Evolutionary conservation across 2,113 vertebrate species (phyloP).

Genomic region (Cebidichthys violaceus): DNA sequence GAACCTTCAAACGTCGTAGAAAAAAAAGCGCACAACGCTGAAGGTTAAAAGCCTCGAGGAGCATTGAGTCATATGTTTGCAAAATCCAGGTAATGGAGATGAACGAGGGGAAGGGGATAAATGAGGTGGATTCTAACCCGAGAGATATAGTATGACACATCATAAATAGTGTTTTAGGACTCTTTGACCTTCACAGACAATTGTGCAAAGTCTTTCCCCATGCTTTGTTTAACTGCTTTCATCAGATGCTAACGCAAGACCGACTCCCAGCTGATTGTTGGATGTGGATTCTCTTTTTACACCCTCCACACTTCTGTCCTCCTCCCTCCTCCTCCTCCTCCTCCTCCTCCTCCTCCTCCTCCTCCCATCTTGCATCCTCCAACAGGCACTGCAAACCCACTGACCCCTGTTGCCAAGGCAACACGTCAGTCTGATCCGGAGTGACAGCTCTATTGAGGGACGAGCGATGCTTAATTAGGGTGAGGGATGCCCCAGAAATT

Average conservation of each 20-base stretch:
- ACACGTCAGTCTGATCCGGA: slow-evolving; percentile 72
- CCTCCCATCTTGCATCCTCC: slow-evolving; percentile 46
- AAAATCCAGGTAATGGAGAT: slow-evolving; percentile 62
- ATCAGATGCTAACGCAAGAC: slow-evolving; percentile 40
- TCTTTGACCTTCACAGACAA: slow-evolving; percentile 46
- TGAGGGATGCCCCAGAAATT: slow-evolving; percentile 68
- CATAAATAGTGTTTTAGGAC: slow-evolving; percentile 24
- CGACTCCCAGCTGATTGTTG: slow-evolving; percentile 47
- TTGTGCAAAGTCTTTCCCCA: slow-evolving; percentile 28
- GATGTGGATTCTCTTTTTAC: slow-evolving; percentile 35
- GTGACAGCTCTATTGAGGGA: slow-evolving; percentile 74
- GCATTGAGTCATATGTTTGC: slow-evolving; percentile 62
- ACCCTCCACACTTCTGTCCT: slow-evolving; percentile 37
- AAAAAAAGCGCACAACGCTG: slow-evolving; percentile 49
- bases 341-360: slow-evolving; percentile 39
- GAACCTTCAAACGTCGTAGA: slow-evolving; percentile 26
- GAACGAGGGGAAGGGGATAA: slow-evolving; percentile 42
- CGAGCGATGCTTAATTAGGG: slow-evolving; percentile 67
- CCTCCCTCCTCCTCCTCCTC: slow-evolving; percentile 35
- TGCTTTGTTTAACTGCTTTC: slow-evolving; percentile 40
- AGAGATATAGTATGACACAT: slow-evolving; percentile 24
- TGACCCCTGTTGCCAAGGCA: slow-evolving; percentile 70
- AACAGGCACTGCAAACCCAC: slow-evolving; percentile 51
- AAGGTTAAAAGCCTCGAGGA: slow-evolving; percentile 61
- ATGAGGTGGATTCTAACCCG: slow-evolving; percentile 29